Evolutionary conservation across 2,113 vertebrate species (phyloP).

Genomic region (Microcebus ravelobensis): DNA sequence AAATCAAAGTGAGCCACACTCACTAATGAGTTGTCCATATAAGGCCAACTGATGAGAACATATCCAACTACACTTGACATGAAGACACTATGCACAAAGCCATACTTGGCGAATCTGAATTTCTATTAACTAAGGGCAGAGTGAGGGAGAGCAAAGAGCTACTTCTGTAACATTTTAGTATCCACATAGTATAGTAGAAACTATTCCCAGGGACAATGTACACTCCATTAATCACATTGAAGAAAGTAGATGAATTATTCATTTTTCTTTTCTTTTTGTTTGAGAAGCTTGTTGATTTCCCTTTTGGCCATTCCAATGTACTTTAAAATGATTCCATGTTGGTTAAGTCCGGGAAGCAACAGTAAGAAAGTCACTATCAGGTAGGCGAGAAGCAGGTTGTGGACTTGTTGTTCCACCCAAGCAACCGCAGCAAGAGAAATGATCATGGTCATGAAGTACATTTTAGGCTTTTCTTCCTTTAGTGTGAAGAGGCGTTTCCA

Average conservation of each 20-base stretch:
- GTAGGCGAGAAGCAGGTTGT: constrained; percentile 98
- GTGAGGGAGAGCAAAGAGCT: constrained; percentile 75
- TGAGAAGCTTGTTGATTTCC: constrained; percentile 98
- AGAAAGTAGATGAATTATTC: constrained; percentile 85
- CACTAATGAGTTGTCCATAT: background rate
- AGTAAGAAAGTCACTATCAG: constrained; percentile 94
- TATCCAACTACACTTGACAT: background rate
- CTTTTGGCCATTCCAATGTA: constrained; percentile 96
- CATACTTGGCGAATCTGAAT: constrained; percentile 10
- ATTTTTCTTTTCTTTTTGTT: constrained; percentile 99
- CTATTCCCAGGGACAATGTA: constrained; percentile 77
- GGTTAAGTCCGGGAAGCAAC: constrained; percentile 96
- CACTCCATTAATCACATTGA: background rate
- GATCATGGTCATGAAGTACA: constrained; percentile 97
- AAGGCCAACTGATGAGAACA: constrained; percentile 5
- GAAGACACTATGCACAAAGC: constrained; percentile 16
- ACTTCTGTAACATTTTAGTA: constrained; percentile 75
- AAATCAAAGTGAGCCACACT: constrained; percentile 35
- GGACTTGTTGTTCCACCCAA: constrained; percentile 99
- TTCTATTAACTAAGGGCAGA: constrained; percentile 76
- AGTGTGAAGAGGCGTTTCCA: constrained; percentile 94
- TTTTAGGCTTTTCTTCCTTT: constrained; percentile 98
- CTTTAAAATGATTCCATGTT: constrained; percentile 95
- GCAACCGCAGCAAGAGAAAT: constrained; percentile 91
- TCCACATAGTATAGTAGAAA: constrained; percentile 62